Percentiles rank a stretch among this genome's conserved stretches.
phyloP scores from a whole-genome alignment of 2,797 vertebrate genomes.

The Pygocentrus nattereri region DNA sequence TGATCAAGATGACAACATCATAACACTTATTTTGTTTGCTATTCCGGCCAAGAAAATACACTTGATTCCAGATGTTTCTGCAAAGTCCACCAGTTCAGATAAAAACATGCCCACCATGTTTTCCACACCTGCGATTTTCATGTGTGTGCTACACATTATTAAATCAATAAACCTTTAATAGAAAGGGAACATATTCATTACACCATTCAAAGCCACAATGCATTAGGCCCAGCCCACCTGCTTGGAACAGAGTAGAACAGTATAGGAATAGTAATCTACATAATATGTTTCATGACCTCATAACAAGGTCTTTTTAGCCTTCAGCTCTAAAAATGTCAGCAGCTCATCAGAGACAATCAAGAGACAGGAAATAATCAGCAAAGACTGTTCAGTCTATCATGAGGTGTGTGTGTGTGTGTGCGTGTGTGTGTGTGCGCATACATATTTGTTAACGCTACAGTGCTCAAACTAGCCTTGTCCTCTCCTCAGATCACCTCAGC shows the following conservation, averaged over 20 bases:
- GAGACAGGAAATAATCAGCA: slow-evolving; percentile 21
- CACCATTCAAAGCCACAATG: background rate
- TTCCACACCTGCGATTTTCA: too few relatives aligned
- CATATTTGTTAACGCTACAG: slow-evolving; percentile 3
- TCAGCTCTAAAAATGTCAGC: slow-evolving; percentile 25
- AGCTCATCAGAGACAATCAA: slow-evolving; percentile 3
- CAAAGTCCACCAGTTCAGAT: background rate
- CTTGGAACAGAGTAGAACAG: background rate
- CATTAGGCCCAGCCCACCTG: background rate
- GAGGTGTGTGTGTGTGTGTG: slow-evolving; percentile 17
- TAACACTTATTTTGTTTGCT: background rate
- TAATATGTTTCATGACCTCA: background rate
- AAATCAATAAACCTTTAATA: background rate
- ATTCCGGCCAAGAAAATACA: background rate
- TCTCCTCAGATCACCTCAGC: slow-evolving; percentile 35
- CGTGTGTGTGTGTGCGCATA: slow-evolving; percentile 16
- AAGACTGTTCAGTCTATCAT: slow-evolving; percentile 29
- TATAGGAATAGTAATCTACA: background rate
- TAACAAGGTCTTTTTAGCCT: slow-evolving; percentile 7
- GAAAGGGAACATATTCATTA: background rate
- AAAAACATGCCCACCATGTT: background rate
- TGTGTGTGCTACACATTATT: background rate
- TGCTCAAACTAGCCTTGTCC: slow-evolving; percentile 39
- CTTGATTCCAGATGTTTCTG: background rate
- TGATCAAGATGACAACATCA: background rate